Base-by-base conservation (phyloP, 2,113 vertebrate genomes). In the Leuciscus idus region DNA sequence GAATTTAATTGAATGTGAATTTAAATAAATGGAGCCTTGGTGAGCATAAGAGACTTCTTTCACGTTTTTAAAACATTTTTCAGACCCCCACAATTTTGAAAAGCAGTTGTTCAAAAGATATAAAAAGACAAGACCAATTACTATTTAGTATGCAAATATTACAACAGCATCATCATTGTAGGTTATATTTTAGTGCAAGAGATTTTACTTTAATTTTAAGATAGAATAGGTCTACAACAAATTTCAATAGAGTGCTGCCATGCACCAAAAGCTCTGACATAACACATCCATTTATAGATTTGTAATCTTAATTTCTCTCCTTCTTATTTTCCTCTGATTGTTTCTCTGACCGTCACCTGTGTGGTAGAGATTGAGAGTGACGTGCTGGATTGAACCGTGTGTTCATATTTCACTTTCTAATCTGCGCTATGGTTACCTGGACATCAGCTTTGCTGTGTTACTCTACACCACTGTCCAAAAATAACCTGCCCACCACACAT, bases 351-450 rank as follows among this genome's bases (percentile, higher is more conserved):
- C 1, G 33, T 85, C 43, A 50, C 43, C 43, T 50, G 59, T 77
- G 77, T 80, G 89, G 89, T 87, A 92, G 93, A 94, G 94, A 95
- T 95, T 95, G 93, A 94, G 92, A 93, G 73, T 57, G 91, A 91
- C 86, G 84, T 85, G 90, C 91, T 84, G 86, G 89, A 90, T 85
- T 92, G 90, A 87, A 87, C 90, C 75, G 48, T 75, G 87, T 92
- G 91, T 90, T 95, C 93, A 12, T 90, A 93, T 95, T 95, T 95
- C 94, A 95, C 94, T 95, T 95, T 95, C 94, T 93, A 93, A 94
- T 91, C 91, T 88, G 91, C 93, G 91, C 94, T 95, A 94, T 92
- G 91, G 94, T 94, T 94, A 95, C 94, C 91, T 86, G 89, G 87
- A 91, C 93, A 92, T 94, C 93, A 92, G 91, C 93, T 93, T 86